These are phyloP conservation scores for Atopsyche davidsoni DNA, from an alignment of 1,140 invertebrate genomes.

Conservation along the genomic window DNA sequence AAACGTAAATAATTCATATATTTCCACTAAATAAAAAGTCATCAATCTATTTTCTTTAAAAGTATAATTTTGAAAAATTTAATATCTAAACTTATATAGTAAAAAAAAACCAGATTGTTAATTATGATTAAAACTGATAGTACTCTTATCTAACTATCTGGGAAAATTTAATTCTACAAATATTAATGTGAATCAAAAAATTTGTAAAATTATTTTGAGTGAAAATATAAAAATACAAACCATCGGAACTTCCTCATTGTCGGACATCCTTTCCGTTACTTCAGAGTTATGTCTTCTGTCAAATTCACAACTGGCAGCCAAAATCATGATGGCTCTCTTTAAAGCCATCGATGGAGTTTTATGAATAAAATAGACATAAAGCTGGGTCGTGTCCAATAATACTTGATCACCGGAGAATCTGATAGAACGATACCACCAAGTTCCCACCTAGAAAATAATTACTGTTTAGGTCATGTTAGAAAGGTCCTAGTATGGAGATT, in stretches of 20 bases:
- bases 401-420: conserved; percentile 95
- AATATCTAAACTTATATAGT: no score
- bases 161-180: no score
- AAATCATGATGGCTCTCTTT: conserved; percentile 92
- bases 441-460: conserved; percentile 64
- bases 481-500: no score
- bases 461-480: no score
- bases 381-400: conserved; percentile 87
- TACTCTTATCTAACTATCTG: no score
- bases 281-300: conserved; percentile 90
- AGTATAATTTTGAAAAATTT: no score
- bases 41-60: no score
- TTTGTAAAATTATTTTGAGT: neutral
- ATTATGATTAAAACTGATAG: no score
- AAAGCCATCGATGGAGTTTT: conserved; percentile 93
- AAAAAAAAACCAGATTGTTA: no score
- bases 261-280: conserved; percentile 86
- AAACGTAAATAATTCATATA: no score
- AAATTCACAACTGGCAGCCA: conserved; percentile 95
- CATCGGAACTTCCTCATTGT: conserved; percentile 91
- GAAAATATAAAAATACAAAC: conserved; percentile 59
- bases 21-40: no score
- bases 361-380: conserved; percentile 94
- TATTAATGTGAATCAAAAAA: neutral
- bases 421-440: conserved; percentile 99